phyloP scores from a whole-genome alignment of 1,140 invertebrate species.

The Hormaphis cornu region DNA sequence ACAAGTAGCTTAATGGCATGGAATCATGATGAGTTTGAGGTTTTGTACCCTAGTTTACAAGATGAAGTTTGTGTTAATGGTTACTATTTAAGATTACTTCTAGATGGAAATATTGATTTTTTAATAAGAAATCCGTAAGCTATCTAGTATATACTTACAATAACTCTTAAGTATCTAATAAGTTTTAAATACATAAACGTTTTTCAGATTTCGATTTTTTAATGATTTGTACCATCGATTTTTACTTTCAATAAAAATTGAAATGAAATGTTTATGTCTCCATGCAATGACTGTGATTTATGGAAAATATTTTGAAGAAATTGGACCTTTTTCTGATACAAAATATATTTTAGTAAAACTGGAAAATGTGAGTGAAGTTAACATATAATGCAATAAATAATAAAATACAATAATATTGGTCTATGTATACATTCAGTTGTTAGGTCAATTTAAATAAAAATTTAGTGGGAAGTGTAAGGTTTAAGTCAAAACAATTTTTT shows the following conservation, averaged over 20 bases:
- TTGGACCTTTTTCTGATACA: conserved; percentile 94
- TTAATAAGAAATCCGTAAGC: conserved; percentile 79
- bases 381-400: conserved; percentile 32
- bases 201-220: conserved; percentile 86
- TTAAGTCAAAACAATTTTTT: too few relatives aligned
- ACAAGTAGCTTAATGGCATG: conserved; percentile 76
- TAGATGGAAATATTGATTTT: conserved; percentile 84
- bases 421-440: too few relatives aligned
- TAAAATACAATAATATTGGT: conserved; percentile 7
- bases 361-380: conserved; percentile 59
- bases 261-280: conserved; percentile 91
- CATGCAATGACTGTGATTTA: conserved; percentile 98
- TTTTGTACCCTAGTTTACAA: conserved; percentile 81
- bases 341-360: conserved; percentile 93
- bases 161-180: too few relatives aligned
- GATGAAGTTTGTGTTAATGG: conserved; percentile 98
- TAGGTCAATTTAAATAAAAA: neutral
- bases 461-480: too few relatives aligned
- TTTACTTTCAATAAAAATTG: conserved; percentile 76
- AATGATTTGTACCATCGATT: conserved; percentile 98
- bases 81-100: conserved; percentile 88
- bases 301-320: conserved; percentile 87
- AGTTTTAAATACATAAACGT: neutral
- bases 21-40: conserved; percentile 97
- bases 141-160: conserved; percentile 4